Evolutionary conservation across 2,888 invertebrate species (phyloP).

Genomic region (Bellardia bayeri): DNA sequence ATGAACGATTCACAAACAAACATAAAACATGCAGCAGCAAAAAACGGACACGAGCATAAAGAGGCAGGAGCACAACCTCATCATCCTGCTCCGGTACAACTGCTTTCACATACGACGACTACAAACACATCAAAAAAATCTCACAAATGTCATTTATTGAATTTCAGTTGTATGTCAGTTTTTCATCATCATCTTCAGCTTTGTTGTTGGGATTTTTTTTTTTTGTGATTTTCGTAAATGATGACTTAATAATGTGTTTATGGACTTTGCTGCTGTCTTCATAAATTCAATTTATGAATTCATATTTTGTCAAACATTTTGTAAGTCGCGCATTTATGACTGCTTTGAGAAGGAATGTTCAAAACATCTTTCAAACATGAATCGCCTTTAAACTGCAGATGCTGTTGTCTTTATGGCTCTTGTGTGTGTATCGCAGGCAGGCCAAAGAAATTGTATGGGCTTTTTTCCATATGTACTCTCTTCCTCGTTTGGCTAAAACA

Average conservation of each 20-base stretch:
- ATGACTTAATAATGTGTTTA: constrained; percentile 74
- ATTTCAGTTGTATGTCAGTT: constrained; percentile 61
- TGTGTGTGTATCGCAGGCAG: constrained; percentile 2
- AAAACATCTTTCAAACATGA: constrained; percentile 57
- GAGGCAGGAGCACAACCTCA: constrained; percentile 11
- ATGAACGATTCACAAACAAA: constrained; percentile 25
- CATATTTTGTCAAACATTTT: constrained; percentile 74
- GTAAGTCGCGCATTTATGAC: constrained; percentile 74
- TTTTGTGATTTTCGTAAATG: constrained; percentile 68
- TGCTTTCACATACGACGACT: neutral
- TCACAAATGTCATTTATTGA: constrained; percentile 68
- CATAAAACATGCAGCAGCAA: constrained; percentile 11
- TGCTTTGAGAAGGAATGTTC: constrained; percentile 71
- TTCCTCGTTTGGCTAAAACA: constrained; percentile 70
- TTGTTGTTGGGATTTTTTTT: constrained; percentile 23
- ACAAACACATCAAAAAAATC: constrained; percentile 55
- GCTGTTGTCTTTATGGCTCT: constrained; percentile 35
- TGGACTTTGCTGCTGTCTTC: constrained; percentile 71
- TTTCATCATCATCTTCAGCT: constrained; percentile 30
- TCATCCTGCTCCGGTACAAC: constrained; percentile 10
- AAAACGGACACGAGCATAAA: constrained; percentile 27
- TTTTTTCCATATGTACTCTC: constrained; percentile 27
- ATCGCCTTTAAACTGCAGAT: constrained; percentile 53
- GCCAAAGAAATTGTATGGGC: constrained; percentile 21
- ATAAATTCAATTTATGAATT: constrained; percentile 74